Conservation (phyloP, 2,888 invertebrate genomes). For the Orchesellides sinensis region DNA sequence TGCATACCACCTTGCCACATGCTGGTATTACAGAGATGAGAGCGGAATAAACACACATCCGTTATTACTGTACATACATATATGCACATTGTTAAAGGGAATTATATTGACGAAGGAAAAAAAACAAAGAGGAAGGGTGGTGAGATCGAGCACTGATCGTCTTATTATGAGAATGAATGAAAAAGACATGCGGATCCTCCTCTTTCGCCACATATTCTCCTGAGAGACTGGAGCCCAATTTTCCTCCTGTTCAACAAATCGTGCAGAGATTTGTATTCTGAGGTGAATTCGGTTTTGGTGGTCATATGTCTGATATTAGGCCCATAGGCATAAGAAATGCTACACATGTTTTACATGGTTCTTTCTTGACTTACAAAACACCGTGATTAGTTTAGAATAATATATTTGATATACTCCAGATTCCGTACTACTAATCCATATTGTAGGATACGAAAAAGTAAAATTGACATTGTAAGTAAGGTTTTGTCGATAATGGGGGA, state of each 20-base stretch:
- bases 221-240: constrained; percentile 35
- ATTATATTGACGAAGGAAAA: constrained; percentile 11
- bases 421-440: too few relatives aligned
- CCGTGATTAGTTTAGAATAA: too few relatives aligned
- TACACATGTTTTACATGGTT: too few relatives aligned
- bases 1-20: constrained; percentile 65
- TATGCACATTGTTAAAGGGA: constrained; percentile 7
- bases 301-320: constrained; percentile 32
- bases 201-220: constrained; percentile 57
- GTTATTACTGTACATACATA: not conserved
- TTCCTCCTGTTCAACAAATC: constrained; percentile 47
- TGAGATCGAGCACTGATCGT: constrained; percentile 49
- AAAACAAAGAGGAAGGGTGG: constrained; percentile 40
- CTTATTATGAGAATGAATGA: constrained; percentile 60
- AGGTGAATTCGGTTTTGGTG: constrained; percentile 50
- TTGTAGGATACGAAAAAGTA: too few relatives aligned
- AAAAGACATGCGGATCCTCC: constrained; percentile 61
- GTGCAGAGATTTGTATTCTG: constrained; percentile 42
- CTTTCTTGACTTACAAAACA: too few relatives aligned
- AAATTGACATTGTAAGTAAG: too few relatives aligned
- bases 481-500: too few relatives aligned
- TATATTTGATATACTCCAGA: too few relatives aligned
- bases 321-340: too few relatives aligned
- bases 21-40: constrained; percentile 43
- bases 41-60: constrained; percentile 19